A percentile compares a stretch with the other conserved stretches of the same genome.
phyloP scores from a whole-genome alignment of 2,113 vertebrate genomes.

The Phrynosoma blainvillii region DNA sequence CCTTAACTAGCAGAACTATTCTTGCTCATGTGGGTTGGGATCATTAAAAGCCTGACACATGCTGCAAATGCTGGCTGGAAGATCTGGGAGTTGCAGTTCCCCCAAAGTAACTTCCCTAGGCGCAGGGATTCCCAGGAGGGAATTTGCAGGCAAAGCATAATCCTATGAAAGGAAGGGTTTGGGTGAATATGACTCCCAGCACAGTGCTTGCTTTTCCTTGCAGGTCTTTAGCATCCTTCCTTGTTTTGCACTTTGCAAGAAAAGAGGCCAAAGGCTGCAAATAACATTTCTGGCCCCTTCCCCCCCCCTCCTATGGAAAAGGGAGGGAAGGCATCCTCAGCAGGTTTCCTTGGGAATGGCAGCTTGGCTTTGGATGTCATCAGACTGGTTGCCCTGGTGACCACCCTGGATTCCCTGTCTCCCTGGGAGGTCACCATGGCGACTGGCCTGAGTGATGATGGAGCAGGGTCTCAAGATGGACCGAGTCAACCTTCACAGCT shows the following conservation, averaged over 20 bases:
- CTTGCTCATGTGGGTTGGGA: too few species aligned
- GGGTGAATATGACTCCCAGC: too few species aligned
- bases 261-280: conserved; percentile 35
- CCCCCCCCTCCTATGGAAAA: neutral
- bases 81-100: too few species aligned
- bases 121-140: too few species aligned
- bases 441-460: conserved; percentile 35
- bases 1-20: too few species aligned
- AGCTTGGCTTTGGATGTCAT: conserved; percentile 72
- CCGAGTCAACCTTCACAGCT: neutral
- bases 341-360: conserved; percentile 75
- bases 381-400: conserved; percentile 70
- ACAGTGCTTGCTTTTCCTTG: neutral
- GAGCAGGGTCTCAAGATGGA: neutral
- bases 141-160: too few species aligned
- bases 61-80: too few species aligned
- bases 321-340: neutral
- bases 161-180: too few species aligned
- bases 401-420: conserved; percentile 48
- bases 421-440: conserved; percentile 63
- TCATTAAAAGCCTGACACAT: too few species aligned
- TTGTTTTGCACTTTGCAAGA: neutral
- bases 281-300: neutral
- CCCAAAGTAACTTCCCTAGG: too few species aligned
- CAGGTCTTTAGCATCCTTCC: neutral